Percentiles rank a stretch among this genome's conserved stretches.
These are phyloP conservation scores for Acrossocheilus fasciatus DNA, from an alignment of 2,797 vertebrate species.

Conservation along the genomic window DNA sequence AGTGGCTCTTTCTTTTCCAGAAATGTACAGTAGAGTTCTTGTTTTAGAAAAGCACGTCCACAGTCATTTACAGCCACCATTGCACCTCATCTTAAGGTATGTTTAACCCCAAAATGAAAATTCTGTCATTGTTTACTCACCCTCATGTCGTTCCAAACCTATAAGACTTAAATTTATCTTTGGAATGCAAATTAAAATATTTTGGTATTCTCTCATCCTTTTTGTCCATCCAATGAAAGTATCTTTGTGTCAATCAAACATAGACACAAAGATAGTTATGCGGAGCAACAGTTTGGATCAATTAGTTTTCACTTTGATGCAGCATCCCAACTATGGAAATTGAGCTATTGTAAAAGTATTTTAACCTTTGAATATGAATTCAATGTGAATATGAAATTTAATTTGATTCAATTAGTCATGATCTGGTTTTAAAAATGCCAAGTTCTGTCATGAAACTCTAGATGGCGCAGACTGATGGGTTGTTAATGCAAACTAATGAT, in stretches of 20 bases:
- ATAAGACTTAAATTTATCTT: background rate
- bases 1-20: background rate
- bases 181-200: background rate
- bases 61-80: conserved; percentile 3
- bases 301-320: background rate
- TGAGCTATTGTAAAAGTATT: too few species aligned
- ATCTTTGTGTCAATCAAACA: background rate
- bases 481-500: too few species aligned
- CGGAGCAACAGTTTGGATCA: background rate
- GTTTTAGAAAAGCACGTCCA: conserved; percentile 1
- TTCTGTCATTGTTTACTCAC: background rate
- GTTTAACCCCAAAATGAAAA: background rate
- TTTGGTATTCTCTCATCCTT: background rate
- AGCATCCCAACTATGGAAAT: too few species aligned
- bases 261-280: background rate
- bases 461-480: too few species aligned
- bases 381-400: too few species aligned
- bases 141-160: too few species aligned
- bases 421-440: too few species aligned
- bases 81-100: background rate
- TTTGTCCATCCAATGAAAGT: background rate
- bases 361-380: too few species aligned
- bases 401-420: too few species aligned
- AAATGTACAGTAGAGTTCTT: background rate
- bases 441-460: too few species aligned